Conservation (phyloP, 2,797 vertebrate species). For the Gymnodraco acuticeps region DNA sequence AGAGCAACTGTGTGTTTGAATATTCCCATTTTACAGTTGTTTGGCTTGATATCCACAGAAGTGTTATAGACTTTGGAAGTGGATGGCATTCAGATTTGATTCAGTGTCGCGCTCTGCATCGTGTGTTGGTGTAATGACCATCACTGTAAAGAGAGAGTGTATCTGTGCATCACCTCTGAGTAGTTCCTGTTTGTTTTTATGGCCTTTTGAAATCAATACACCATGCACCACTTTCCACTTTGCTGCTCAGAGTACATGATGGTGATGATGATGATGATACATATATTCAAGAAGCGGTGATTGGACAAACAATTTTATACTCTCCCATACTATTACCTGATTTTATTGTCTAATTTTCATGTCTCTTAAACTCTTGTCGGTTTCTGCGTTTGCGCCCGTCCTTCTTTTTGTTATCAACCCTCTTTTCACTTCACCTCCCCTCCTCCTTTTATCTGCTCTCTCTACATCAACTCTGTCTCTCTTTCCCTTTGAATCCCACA, state of each 20-base stretch:
- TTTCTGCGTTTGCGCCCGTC: constrained; percentile 33
- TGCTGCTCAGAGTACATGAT: constrained; percentile 50
- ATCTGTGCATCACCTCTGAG: constrained; percentile 53
- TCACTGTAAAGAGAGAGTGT: constrained; percentile 49
- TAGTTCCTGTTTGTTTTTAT: constrained; percentile 71
- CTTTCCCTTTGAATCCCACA: constrained; percentile 45
- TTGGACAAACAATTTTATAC: constrained; percentile 53
- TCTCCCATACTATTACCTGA: constrained; percentile 49
- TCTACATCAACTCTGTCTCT: constrained; percentile 53
- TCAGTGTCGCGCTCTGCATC: constrained; percentile 33
- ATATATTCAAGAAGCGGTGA: constrained; percentile 52
- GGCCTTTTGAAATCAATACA: constrained; percentile 56
- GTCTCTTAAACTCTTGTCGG: constrained; percentile 57
- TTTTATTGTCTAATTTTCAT: constrained; percentile 73
- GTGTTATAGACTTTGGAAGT: constrained; percentile 13
- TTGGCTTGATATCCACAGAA: constrained; percentile 33
- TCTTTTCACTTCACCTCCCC: constrained; percentile 37
- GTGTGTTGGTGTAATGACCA: constrained; percentile 54
- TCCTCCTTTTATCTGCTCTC: constrained; percentile 53
- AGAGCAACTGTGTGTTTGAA: not conserved
- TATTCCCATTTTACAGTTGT: constrained; percentile 38
- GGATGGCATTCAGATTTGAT: constrained; percentile 45
- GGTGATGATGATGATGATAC: constrained; percentile 49
- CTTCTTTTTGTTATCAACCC: constrained; percentile 41
- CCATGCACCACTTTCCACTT: constrained; percentile 53